Evolutionary conservation across 2,797 vertebrate genomes (phyloP), one percentile per base, ranked within the genome.

Genomic region (Sebastiscus albofasciatus): DNA sequence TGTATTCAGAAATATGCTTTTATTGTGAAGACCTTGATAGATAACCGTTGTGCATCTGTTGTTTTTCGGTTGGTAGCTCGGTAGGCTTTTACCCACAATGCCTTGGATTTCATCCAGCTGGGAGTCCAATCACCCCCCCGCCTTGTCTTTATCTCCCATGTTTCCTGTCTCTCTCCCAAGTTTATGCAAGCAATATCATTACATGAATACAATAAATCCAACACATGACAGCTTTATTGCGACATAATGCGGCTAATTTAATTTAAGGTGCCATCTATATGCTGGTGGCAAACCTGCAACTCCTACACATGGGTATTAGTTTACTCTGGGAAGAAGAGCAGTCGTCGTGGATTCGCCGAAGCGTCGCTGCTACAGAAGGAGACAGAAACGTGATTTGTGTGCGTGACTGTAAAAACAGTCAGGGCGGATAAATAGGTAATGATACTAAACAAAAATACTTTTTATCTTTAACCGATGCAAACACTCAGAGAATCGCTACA

Each of bases 201-300:
- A 82, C 59, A 66, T 16, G 18, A 20, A 77, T 67, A 16, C 16
- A 71, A 90, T 92, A 90, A 89, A 88, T 92, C 87, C 46, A 80
- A 55, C 61, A 75, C 27, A 31, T 67, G 90, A 88, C 87, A 82
- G 71, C 27, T 91, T 91, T 88, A 93, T 85, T 87, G 77, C 55
- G 3, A 2, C 81, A 82, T 67, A 55, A 52, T 82, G 81, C 52
- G 29, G 82, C 66, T 91, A 71, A 90, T 92, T 90, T 79, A 71
- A 91, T 91, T 90, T 81, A 85, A 86, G 72, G 55, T 56, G 71
- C 68, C 74, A 84, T 88, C 78, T 72, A 79, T 89, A 85, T 80
- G 87, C 84, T 80, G 4, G 39, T 68, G 65, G 82, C 66, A 60
- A 87, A 75, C 31, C 77, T 77, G 68, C 49, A 3, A 69, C 83